Conservation (phyloP, 2,888 invertebrate species). For the Anthrax anthrax region DNA sequence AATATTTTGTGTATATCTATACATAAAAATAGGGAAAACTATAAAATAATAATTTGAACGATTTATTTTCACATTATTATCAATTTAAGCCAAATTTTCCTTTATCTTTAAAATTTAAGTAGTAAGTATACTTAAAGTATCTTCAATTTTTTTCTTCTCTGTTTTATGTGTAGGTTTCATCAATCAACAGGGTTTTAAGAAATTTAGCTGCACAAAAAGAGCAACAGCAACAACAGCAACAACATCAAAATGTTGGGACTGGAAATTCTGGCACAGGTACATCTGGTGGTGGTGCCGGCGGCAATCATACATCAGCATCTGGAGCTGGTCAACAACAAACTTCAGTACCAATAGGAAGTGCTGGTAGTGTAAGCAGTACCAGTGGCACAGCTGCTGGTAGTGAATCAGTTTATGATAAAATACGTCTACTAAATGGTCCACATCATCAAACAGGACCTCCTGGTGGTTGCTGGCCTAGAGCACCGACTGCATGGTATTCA, state of each 20-base stretch:
- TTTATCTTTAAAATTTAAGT: no score
- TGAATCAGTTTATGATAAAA: slow-evolving; percentile 26
- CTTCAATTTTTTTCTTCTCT: no score
- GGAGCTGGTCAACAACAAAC: slow-evolving; percentile 16
- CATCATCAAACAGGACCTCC: slow-evolving; percentile 14
- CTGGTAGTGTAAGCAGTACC: slow-evolving; percentile 24
- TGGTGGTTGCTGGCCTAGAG: slow-evolving; percentile 22
- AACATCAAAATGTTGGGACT: slow-evolving; percentile 8
- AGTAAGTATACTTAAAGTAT: no score
- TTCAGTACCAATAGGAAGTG: slow-evolving; percentile 26
- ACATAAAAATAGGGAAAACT: background rate
- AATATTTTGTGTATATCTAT: no score
- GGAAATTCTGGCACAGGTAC: slow-evolving; percentile 5
- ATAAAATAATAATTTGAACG: no score
- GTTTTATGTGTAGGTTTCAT: slow-evolving; percentile 96
- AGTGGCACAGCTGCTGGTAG: slow-evolving; percentile 15
- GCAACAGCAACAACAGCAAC: slow-evolving; percentile 21
- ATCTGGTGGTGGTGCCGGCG: slow-evolving; percentile 5
- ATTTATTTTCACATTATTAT: no score
- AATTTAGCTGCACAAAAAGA: slow-evolving; percentile 93
- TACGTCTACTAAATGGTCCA: slow-evolving; percentile 24
- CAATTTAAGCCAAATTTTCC: no score
- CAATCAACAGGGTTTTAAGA: slow-evolving; percentile 92
- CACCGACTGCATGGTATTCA: slow-evolving; percentile 28
- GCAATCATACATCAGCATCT: slow-evolving; percentile 9